Conservation (phyloP, 2,113 vertebrate genomes). For the Condylura cristata region DNA sequence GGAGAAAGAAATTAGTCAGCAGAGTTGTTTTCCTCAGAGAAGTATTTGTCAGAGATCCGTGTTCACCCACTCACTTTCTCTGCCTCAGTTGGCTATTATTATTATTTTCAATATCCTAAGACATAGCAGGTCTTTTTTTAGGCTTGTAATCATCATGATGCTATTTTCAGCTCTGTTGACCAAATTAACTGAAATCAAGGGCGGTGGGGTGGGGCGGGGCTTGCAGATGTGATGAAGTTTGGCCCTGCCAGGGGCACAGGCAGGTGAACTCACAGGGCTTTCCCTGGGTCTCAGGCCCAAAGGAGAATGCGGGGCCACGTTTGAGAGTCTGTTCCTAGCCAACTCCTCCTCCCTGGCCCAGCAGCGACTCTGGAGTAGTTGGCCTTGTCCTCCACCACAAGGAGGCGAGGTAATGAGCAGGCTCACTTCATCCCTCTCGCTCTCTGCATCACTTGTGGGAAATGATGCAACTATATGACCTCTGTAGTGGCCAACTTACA, state of each 20-base stretch:
- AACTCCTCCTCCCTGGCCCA: neutral
- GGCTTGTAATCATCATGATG: constrained; percentile 39
- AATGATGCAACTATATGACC: neutral
- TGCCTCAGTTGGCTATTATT: constrained; percentile 52
- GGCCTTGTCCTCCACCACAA: neutral
- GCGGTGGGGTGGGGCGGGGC: neutral
- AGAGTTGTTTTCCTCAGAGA: constrained; percentile 74
- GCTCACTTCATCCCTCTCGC: neutral
- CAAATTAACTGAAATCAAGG: constrained; percentile 53
- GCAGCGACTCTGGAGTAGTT: neutral
- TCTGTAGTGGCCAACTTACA: neutral
- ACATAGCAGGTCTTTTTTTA: constrained; percentile 63
- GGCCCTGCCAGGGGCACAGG: constrained; percentile 13
- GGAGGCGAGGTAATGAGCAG: constrained; percentile 2
- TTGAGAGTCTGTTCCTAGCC: neutral
- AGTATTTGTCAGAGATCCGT: constrained; percentile 78
- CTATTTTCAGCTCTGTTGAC: constrained; percentile 48
- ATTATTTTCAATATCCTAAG: constrained; percentile 53
- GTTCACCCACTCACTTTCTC: constrained; percentile 77
- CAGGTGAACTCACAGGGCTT: constrained; percentile 30
- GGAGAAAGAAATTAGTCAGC: constrained; percentile 79
- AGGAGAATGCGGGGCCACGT: neutral
- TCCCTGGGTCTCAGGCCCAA: constrained; percentile 27
- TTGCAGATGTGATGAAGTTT: constrained; percentile 12
- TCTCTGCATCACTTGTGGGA: constrained; percentile 30